Percentiles rank a stretch among this genome's conserved stretches.
These are phyloP conservation scores for Chironomus striatipennis DNA, from an alignment of 1,140 invertebrate genomes.

Conservation along the genomic window DNA sequence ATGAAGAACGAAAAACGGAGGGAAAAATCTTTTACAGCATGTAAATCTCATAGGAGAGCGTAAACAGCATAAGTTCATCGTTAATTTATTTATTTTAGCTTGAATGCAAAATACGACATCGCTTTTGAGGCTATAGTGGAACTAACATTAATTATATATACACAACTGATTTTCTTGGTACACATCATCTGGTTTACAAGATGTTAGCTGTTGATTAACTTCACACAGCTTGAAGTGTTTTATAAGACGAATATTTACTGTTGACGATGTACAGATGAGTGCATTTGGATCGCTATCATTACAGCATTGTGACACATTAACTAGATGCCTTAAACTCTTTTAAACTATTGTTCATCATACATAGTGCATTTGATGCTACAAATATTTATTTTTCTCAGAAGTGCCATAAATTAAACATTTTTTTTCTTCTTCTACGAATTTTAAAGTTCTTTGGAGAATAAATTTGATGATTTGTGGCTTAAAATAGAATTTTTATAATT, in stretches of 20 bases:
- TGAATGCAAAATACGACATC: slow-evolving; percentile 3
- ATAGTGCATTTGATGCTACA: neutral
- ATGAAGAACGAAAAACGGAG: no score
- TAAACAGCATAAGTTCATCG: no score
- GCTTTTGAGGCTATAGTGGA: neutral
- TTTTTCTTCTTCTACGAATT: neutral
- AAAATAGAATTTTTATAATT: no score
- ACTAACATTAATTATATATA: neutral
- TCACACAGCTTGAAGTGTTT: neutral
- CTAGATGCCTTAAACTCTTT: neutral
- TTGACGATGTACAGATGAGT: neutral
- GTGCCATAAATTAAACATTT: neutral
- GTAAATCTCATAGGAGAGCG: no score
- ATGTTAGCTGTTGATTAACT: neutral
- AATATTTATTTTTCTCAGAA: neutral
- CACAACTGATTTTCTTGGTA: neutral
- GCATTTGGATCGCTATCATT: neutral
- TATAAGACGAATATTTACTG: neutral
- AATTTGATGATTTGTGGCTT: no score
- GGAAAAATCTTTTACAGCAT: no score
- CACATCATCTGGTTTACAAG: neutral
- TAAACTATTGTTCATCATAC: neutral
- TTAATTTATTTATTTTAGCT: neutral
- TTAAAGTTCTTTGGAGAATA: no score
- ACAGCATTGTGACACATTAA: neutral